Percentiles rank a stretch among this genome's conserved stretches.
These are phyloP conservation scores for Trisateles emortualis DNA, from an alignment of 2,888 invertebrate genomes.

Conservation along the genomic window DNA sequence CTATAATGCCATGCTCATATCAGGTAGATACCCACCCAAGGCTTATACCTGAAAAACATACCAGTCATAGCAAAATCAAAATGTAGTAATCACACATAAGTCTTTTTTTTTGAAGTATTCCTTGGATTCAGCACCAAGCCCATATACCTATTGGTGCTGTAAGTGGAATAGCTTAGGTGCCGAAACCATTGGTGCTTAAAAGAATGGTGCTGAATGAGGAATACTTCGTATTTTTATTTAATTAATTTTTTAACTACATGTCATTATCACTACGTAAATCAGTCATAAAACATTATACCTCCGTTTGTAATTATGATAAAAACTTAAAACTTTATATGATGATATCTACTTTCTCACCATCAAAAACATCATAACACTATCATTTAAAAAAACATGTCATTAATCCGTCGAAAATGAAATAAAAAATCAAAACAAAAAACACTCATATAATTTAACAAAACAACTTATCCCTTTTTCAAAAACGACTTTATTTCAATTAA, in stretches of 20 bases:
- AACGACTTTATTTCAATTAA: constrained; percentile 22
- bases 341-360: constrained; percentile 13
- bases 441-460: constrained; percentile 8
- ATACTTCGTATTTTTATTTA: not conserved
- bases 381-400: constrained; percentile 16
- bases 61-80: too few relatives aligned
- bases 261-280: constrained; percentile 4
- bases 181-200: too few relatives aligned
- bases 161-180: too few relatives aligned
- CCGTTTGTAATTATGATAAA: not conserved
- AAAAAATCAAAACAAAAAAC: constrained; percentile 8
- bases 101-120: too few relatives aligned
- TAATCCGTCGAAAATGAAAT: constrained; percentile 7
- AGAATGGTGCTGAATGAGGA: too few relatives aligned
- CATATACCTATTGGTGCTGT: too few relatives aligned
- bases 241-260: not conserved
- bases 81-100: too few relatives aligned
- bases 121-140: too few relatives aligned
- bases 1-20: too few relatives aligned
- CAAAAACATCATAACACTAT: constrained; percentile 1
- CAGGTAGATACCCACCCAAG: too few relatives aligned
- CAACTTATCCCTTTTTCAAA: constrained; percentile 19
- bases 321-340: constrained; percentile 2
- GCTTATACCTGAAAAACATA: too few relatives aligned
- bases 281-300: constrained; percentile 1